These are phyloP conservation scores for Lochmaea crataegi DNA, from an alignment of 2,888 invertebrate species.

Conservation along the genomic window DNA sequence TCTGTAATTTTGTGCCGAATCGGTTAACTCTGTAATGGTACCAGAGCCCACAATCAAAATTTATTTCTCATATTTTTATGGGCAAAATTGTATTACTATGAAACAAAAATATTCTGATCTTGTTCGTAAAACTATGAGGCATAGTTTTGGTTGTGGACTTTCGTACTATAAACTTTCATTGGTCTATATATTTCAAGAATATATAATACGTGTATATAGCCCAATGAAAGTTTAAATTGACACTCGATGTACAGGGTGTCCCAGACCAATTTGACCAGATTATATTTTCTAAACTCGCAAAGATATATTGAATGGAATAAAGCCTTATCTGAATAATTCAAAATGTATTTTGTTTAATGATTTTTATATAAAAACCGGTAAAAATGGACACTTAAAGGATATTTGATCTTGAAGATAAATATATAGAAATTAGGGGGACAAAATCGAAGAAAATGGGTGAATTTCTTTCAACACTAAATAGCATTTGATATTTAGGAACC, in stretches of 20 bases:
- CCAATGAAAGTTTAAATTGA: slow-evolving; percentile 6
- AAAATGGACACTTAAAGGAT: too few species aligned
- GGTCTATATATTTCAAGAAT: slow-evolving; percentile 4
- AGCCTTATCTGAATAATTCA: background rate
- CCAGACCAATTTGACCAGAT: slow-evolving; percentile 10
- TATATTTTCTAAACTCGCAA: slow-evolving; percentile 2
- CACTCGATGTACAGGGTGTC: slow-evolving; percentile 4
- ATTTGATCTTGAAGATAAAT: too few species aligned
- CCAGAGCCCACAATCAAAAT: background rate
- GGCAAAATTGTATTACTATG: background rate
- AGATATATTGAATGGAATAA: background rate
- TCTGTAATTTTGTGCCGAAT: background rate
- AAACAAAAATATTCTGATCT: background rate
- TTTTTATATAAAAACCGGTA: too few species aligned
- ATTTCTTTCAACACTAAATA: too few species aligned
- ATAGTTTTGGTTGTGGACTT: background rate
- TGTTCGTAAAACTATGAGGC: background rate
- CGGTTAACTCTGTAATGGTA: background rate
- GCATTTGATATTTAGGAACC: too few species aligned
- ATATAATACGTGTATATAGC: background rate
- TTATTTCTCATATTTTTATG: background rate
- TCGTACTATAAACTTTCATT: slow-evolving; percentile 2
- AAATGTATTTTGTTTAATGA: background rate
- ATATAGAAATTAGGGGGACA: too few species aligned
- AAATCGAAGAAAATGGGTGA: too few species aligned